These are phyloP conservation scores for Oreochromis aureus DNA, from an alignment of 2,113 vertebrate species.

Conservation along the genomic window DNA sequence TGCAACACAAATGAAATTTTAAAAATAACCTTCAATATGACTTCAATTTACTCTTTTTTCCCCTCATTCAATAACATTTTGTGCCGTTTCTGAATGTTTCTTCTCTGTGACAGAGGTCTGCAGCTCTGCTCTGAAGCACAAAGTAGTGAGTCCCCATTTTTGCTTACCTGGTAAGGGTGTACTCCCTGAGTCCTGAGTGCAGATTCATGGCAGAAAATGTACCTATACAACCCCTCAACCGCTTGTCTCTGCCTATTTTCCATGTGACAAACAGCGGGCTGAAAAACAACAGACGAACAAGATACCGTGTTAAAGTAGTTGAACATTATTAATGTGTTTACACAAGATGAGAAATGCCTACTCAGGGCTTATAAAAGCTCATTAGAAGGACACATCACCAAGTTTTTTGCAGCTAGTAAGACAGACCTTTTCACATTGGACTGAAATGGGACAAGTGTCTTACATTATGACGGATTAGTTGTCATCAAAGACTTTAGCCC, in stretches of 20 bases:
- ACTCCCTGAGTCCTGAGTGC: conserved; percentile 99
- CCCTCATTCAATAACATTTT: not conserved
- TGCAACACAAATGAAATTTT: not conserved
- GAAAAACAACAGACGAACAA: conserved; percentile 56
- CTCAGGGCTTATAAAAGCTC: not conserved
- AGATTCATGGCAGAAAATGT: conserved; percentile 99
- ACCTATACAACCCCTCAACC: conserved; percentile 99
- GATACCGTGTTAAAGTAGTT: not conserved
- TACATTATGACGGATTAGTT: not conserved
- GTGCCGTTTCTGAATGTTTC: not conserved
- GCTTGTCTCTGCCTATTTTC: conserved; percentile 99
- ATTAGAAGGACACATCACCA: not conserved
- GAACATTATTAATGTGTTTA: not conserved
- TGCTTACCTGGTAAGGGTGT: conserved; percentile 99
- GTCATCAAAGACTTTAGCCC: not conserved
- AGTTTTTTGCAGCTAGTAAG: not conserved
- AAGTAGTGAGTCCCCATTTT: not conserved
- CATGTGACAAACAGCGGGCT: conserved; percentile 99
- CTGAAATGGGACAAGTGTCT: not conserved
- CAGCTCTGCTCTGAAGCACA: not conserved
- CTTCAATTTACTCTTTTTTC: not conserved
- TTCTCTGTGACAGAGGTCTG: not conserved
- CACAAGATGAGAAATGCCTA: not conserved
- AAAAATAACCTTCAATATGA: not conserved
- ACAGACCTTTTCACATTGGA: not conserved